Conservation (phyloP, 2,888 invertebrate species). For the Perithous albicinctus region DNA sequence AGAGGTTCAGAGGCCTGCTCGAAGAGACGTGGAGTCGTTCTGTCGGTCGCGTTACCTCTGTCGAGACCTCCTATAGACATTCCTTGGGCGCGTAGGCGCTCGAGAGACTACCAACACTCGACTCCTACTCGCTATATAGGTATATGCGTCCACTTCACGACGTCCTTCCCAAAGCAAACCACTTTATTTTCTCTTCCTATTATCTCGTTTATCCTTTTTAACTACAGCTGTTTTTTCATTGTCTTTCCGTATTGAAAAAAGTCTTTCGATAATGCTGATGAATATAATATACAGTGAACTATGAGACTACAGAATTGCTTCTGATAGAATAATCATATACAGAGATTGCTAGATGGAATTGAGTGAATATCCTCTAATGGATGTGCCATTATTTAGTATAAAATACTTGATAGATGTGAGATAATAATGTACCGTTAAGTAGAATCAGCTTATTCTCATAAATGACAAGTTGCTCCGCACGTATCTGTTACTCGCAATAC, state of each 20-base stretch:
- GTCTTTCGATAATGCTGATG: no score
- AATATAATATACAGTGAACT: no score
- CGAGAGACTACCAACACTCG: slow-evolving; percentile 26
- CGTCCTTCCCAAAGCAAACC: slow-evolving; percentile 9
- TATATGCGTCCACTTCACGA: not conserved
- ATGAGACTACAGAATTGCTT: not conserved
- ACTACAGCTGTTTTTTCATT: not conserved
- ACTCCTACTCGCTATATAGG: slow-evolving; percentile 13
- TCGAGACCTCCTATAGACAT: slow-evolving; percentile 61
- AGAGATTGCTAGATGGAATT: not conserved
- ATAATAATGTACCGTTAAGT: not conserved
- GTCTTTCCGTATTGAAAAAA: no score
- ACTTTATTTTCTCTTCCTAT: slow-evolving; percentile 20
- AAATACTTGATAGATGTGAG: not conserved
- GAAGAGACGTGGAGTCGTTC: slow-evolving; percentile 19
- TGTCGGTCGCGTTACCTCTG: slow-evolving; percentile 26
- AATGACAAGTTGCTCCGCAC: not conserved
- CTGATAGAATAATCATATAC: slow-evolving; percentile 13
- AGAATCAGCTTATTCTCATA: not conserved
- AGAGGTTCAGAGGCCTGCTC: slow-evolving; percentile 12
- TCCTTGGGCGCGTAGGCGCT: slow-evolving; percentile 67
- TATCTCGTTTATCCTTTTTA: slow-evolving; percentile 15
- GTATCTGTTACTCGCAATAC: not conserved
- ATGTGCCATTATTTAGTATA: slow-evolving; percentile 19
- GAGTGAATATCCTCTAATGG: not conserved